phyloP scores from a whole-genome alignment of 2,113 vertebrate species.

The Colaptes auratus region DNA sequence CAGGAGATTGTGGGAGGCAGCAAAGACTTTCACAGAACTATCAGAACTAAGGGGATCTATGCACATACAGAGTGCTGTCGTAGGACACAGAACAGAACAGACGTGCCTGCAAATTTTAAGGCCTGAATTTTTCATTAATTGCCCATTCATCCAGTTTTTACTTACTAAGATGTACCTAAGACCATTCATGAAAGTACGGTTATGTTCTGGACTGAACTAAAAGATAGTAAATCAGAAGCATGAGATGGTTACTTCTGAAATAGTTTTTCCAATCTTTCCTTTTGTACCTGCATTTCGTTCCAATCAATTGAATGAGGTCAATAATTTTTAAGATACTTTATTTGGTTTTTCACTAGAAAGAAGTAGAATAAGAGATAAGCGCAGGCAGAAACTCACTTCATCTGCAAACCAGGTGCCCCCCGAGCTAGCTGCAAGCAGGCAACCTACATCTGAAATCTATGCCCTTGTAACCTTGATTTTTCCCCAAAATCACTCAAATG shows the following conservation, averaged over 20 bases:
- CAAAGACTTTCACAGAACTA: accelerated
- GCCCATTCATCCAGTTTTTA: background rate
- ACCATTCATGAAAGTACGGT: background rate
- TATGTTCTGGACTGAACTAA: background rate
- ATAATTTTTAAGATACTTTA: background rate
- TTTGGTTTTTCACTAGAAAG: background rate
- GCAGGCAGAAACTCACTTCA: background rate
- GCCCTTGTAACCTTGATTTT: background rate
- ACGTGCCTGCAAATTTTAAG: background rate
- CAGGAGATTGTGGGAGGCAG: background rate
- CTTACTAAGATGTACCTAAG: background rate
- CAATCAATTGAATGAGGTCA: background rate
- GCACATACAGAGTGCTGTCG: background rate
- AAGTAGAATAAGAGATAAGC: background rate
- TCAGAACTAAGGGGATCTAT: background rate
- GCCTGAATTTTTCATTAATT: background rate
- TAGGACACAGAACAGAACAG: background rate
- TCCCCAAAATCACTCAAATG: background rate
- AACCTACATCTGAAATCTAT: background rate
- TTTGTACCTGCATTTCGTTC: background rate
- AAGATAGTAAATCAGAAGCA: background rate
- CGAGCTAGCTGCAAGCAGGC: background rate
- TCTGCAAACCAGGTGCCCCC: background rate
- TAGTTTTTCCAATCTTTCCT: background rate
- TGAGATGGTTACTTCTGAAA: background rate